Conservation (phyloP, 2,888 invertebrate species). For the Callimorpha dominula region DNA sequence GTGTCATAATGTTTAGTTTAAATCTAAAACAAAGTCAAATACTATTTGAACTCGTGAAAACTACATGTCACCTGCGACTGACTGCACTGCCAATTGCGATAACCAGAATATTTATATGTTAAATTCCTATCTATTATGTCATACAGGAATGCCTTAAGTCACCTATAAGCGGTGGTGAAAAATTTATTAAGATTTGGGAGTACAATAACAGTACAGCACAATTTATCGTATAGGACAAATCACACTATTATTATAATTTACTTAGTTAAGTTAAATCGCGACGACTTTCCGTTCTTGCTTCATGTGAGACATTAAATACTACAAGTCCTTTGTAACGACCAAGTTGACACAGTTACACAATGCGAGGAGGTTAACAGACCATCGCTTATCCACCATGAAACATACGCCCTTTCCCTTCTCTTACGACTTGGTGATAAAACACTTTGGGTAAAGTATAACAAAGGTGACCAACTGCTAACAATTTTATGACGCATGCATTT, state of each 20-base stretch:
- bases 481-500: no score
- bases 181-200: no score
- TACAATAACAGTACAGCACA: neutral
- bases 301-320: constrained; percentile 2
- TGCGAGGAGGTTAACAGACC: constrained; percentile 19
- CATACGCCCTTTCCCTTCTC: constrained; percentile 18
- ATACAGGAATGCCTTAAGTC: no score
- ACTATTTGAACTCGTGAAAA: no score
- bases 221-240: no score
- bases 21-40: no score
- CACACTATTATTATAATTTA: neutral
- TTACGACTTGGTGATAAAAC: constrained; percentile 2
- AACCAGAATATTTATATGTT: no score
- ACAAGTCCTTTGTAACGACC: constrained; percentile 2
- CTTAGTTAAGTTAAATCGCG: neutral
- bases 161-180: no score
- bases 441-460: neutral
- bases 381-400: constrained; percentile 16
- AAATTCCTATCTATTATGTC: no score
- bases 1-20: no score
- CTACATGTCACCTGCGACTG: no score
- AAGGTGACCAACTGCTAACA: neutral
- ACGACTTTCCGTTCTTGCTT: constrained; percentile 1
- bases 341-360: constrained; percentile 18
- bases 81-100: no score